phyloP scores from a whole-genome alignment of 2,113 vertebrate species.

The Ornithorhynchus anatinus region DNA sequence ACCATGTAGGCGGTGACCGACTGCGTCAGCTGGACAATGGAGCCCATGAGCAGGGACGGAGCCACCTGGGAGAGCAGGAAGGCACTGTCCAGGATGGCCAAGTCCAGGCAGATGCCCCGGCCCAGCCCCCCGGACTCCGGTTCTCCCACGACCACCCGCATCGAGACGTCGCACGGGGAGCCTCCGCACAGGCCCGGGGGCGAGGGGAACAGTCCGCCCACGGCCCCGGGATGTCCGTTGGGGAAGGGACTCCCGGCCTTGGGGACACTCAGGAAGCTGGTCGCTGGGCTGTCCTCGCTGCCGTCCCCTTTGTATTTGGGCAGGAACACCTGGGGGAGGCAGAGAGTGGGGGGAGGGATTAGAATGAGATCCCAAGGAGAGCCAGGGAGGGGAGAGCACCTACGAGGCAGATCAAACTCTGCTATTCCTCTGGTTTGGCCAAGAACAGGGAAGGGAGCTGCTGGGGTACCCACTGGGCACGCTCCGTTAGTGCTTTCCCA shows the following conservation, averaged over 20 bases:
- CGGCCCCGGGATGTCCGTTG: constrained; percentile 44
- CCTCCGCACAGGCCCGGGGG: constrained; percentile 51
- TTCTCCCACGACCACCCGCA: constrained; percentile 61
- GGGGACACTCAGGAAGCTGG: constrained; percentile 52
- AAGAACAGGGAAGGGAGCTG: no score
- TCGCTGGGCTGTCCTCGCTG: constrained; percentile 26
- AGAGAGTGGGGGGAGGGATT: accelerated
- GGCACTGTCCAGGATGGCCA: constrained; percentile 87
- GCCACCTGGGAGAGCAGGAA: constrained; percentile 87
- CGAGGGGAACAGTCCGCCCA: constrained; percentile 20
- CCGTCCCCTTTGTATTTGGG: constrained; percentile 67
- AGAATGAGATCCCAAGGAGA: background rate
- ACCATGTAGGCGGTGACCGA: constrained; percentile 83
- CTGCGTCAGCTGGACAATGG: constrained; percentile 81
- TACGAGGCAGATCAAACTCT: background rate
- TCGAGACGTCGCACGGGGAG: constrained; percentile 65
- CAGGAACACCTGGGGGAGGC: constrained; percentile 73
- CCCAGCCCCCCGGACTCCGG: constrained; percentile 21
- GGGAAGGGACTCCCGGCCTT: constrained; percentile 59
- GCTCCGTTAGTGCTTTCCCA: no score
- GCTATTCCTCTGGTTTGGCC: no score
- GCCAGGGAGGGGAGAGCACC: background rate
- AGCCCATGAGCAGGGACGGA: constrained; percentile 82
- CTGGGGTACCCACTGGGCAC: no score
- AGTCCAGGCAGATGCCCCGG: constrained; percentile 84